These are phyloP conservation scores for Tauraco erythrolophus DNA, from an alignment of 2,113 vertebrate species.

Conservation along the genomic window DNA sequence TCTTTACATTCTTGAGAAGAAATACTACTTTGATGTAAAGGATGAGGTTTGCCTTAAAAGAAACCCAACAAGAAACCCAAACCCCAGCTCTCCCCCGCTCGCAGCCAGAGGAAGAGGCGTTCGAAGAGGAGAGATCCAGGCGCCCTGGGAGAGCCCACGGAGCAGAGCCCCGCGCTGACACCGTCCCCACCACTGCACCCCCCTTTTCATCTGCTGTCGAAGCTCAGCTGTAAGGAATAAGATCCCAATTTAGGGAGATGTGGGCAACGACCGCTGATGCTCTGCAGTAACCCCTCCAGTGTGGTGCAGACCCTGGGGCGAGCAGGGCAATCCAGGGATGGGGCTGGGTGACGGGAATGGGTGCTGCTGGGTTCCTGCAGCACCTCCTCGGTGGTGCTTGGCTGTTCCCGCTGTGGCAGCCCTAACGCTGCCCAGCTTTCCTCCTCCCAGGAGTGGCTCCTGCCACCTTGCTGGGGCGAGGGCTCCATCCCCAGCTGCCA, in stretches of 20 bases:
- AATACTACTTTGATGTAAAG: constrained; percentile 56
- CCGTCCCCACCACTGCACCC: neutral
- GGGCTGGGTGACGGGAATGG: neutral
- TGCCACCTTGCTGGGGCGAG: neutral
- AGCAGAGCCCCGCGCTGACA: neutral
- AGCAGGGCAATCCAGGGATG: neutral
- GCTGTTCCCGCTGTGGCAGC: fast-evolving
- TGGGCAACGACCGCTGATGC: neutral
- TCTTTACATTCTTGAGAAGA: constrained; percentile 60
- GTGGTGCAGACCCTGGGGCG: fast-evolving
- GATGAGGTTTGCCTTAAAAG: constrained; percentile 49
- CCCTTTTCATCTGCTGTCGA: neutral
- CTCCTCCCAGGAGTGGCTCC: neutral
- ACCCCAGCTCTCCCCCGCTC: neutral
- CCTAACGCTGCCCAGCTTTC: neutral
- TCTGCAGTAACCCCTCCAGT: neutral
- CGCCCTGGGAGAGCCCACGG: neutral
- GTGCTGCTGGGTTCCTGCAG: neutral
- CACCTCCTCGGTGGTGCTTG: neutral
- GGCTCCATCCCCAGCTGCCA: neutral
- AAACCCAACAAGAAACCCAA: neutral
- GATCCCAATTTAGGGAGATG: neutral
- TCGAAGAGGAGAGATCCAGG: neutral
- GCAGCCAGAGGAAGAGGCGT: neutral
- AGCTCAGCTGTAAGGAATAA: neutral